Percentiles rank a stretch among this genome's conserved stretches.
Evolutionary conservation across 2,888 invertebrate genomes (phyloP).

Genomic region (Tinea trinotella): DNA sequence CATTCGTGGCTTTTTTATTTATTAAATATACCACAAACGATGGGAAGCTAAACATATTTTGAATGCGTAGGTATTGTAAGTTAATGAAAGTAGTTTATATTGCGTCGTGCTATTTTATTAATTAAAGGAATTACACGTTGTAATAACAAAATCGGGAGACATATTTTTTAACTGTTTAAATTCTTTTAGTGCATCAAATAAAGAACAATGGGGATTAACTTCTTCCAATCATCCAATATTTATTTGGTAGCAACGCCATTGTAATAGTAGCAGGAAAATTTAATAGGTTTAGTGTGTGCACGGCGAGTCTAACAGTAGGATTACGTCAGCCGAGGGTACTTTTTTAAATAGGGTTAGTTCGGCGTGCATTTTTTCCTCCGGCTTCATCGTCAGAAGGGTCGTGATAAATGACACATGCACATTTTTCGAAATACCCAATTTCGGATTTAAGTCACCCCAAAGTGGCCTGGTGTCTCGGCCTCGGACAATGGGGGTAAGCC

Average conservation of each 20-base stretch:
- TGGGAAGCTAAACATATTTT: neutral
- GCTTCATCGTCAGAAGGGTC: conserved; percentile 36
- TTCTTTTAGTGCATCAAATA: conserved; percentile 6
- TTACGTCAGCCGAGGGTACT: conserved; percentile 54
- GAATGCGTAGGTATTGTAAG: neutral
- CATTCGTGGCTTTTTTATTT: conserved; percentile 1
- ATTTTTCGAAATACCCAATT: conserved; percentile 74
- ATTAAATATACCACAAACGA: neutral
- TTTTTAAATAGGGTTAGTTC: conserved; percentile 62
- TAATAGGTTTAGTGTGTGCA: conserved; percentile 68
- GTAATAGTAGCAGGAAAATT: conserved; percentile 65
- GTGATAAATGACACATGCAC: conserved; percentile 75
- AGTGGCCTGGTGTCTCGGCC: conserved; percentile 53
- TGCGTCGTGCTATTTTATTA: no score
- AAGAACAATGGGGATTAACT: conserved; percentile 48
- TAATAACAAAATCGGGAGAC: neutral
- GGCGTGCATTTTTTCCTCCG: conserved; percentile 20
- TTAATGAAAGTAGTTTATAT: neutral
- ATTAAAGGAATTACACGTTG: neutral
- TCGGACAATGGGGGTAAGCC: conserved; percentile 49
- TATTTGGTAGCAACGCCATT: conserved; percentile 56
- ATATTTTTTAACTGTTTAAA: neutral
- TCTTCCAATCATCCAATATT: conserved; percentile 53
- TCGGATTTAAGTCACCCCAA: conserved; percentile 74
- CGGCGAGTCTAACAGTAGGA: conserved; percentile 51